Conservation (phyloP, 2,888 invertebrate genomes). For the Synanthedon tipuliformis region DNA sequence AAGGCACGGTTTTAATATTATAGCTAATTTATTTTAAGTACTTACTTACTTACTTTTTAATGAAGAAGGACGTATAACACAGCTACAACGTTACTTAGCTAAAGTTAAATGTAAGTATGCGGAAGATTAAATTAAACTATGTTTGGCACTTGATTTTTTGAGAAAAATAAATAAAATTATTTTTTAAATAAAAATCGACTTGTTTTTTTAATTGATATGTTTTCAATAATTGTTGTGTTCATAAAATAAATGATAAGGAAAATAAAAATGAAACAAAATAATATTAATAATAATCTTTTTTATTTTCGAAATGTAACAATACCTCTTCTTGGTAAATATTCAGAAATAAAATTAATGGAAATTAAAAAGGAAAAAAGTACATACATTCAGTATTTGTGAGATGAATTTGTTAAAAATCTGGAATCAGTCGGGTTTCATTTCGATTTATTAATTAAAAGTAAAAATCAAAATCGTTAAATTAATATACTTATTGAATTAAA, state of each 20-base stretch:
- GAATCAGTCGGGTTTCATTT: slow-evolving; percentile 12
- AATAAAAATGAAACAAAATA: slow-evolving; percentile 46
- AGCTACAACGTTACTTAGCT: slow-evolving; percentile 30
- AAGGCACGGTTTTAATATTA: slow-evolving; percentile 63
- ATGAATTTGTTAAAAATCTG: not conserved
- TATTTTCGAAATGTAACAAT: slow-evolving; percentile 66
- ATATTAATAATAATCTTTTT: slow-evolving; percentile 41
- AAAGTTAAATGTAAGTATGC: slow-evolving; percentile 8
- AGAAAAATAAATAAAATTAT: slow-evolving; percentile 2
- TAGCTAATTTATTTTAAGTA: slow-evolving; percentile 32
- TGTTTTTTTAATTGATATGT: slow-evolving; percentile 39
- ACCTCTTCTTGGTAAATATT: slow-evolving; percentile 38
- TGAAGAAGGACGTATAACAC: slow-evolving; percentile 57
- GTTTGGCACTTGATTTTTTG: slow-evolving; percentile 28
- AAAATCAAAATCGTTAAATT: slow-evolving; percentile 18
- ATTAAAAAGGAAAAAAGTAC: not conserved
- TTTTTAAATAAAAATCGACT: not conserved
- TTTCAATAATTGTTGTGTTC: slow-evolving; percentile 29
- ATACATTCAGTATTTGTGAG: not conserved
- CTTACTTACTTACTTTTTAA: slow-evolving; percentile 28
- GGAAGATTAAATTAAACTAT: slow-evolving; percentile 9
- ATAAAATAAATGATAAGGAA: slow-evolving; percentile 24
- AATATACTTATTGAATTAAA: slow-evolving; percentile 15
- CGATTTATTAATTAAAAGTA: not conserved
- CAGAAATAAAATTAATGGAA: slow-evolving; percentile 13